These are phyloP conservation scores for Aphis gossypii DNA, from an alignment of 1,140 invertebrate species.

Conservation along the genomic window DNA sequence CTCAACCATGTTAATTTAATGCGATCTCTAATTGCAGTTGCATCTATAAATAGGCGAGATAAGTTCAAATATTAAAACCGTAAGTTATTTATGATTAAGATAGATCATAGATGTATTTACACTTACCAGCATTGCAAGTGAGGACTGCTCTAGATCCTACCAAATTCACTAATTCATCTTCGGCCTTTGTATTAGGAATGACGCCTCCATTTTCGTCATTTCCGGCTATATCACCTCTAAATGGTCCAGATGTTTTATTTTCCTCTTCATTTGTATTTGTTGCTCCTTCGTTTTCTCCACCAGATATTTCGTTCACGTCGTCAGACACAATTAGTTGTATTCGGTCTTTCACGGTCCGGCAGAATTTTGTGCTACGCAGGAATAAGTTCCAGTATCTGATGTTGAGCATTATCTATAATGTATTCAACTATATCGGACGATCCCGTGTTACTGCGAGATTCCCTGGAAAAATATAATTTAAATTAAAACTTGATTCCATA, in stretches of 20 bases:
- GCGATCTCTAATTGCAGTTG: not conserved
- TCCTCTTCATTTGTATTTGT: not conserved
- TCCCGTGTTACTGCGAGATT: not conserved
- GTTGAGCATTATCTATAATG: slow-evolving; percentile 69
- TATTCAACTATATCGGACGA: slow-evolving; percentile 66
- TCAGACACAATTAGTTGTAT: slow-evolving; percentile 74
- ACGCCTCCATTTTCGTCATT: not conserved
- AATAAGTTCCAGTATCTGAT: slow-evolving; percentile 75
- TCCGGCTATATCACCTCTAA: slow-evolving; percentile 29
- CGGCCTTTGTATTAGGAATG: slow-evolving; percentile 4
- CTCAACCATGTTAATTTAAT: slow-evolving; percentile 20
- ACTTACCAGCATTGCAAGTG: slow-evolving; percentile 50
- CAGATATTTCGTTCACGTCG: slow-evolving; percentile 42
- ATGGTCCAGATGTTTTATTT: not conserved
- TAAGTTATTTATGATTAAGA: not conserved
- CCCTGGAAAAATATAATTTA: not conserved
- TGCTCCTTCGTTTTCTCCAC: not conserved
- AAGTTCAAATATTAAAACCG: not conserved
- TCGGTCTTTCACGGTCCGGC: slow-evolving; percentile 72
- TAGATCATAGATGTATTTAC: not conserved
- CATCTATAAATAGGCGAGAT: not conserved
- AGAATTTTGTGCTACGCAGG: slow-evolving; percentile 73
- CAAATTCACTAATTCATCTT: slow-evolving; percentile 53
- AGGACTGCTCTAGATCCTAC: slow-evolving; percentile 17
- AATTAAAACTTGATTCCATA: not conserved